Evolutionary conservation across 1,140 invertebrate species (phyloP), one percentile per base, ranked within the genome.

Genomic region (Drosophila sulfurigaster): DNA sequence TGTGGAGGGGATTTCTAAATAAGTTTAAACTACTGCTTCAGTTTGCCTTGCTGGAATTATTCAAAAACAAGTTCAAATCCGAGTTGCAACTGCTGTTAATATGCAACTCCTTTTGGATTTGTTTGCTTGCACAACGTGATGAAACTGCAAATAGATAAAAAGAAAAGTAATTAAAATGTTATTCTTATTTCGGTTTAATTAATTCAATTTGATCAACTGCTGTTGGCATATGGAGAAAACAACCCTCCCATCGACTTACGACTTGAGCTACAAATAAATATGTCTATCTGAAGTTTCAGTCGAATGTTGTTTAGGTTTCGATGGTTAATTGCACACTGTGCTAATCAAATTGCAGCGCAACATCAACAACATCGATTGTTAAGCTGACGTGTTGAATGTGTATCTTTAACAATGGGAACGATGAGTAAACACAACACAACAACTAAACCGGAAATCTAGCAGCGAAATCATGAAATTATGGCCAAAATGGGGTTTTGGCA

Each of bases 21-120:
- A 20, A 5, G 54, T 69, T 52, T 57, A 62, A 43, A 38, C 65
- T 77, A 67, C 56, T 70, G 75, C 49, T 78, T 78, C 45, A 51
- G 59, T 71, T 54, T 83, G 48, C 43, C 57, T 75, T 59, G 60
- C 60, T 78, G 69, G 72, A 91, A 82, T 73, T 81, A 72, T 77
- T 38, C 3, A 38, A 60, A 70, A 52, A 80, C 78, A 77, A 78
- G 88, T 91, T 87, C 80, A 78, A 91, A 87, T 87, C 82, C 82
- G 82, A 87, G 82, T 88, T 88, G 83, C 73, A 66, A 74, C 52
- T 69, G 60, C 73, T 76, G 62, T 56, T 76, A 72, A 62, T 71
- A 76, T 77, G 82, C 79, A 77, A 79, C 72, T 75, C 75, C 48
- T 67, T 51, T 38, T 56, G 67, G 75, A 79, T 70, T 76, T 75